Conservation (phyloP, 2,113 vertebrate genomes). For the Tenrec ecaudatus region DNA sequence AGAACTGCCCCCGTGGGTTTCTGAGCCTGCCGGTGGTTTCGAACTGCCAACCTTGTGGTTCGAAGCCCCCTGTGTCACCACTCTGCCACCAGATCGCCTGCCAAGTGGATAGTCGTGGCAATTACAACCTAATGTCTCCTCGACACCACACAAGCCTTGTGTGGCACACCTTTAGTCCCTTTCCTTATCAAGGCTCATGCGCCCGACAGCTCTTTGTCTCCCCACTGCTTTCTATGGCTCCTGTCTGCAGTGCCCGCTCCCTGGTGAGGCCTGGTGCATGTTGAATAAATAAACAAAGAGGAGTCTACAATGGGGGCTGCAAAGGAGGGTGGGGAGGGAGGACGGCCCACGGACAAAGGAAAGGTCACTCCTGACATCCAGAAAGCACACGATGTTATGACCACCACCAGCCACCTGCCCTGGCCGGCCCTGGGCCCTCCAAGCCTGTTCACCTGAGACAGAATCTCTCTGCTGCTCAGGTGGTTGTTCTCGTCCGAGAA, state of each 20-base stretch:
- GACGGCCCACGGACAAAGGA: not conserved
- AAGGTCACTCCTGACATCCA: not conserved
- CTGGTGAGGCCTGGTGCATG: constrained; percentile 37
- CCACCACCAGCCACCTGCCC: not conserved
- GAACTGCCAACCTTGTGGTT: too few species aligned
- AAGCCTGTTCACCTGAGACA: constrained; percentile 86
- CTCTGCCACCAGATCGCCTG: too few species aligned
- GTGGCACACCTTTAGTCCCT: not conserved
- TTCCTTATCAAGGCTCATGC: constrained; percentile 23
- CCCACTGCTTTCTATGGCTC: not conserved
- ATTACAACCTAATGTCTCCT: not conserved
- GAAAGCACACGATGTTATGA: not conserved
- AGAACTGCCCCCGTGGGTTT: too few species aligned
- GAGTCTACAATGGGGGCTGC: not conserved
- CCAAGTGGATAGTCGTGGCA: not conserved
- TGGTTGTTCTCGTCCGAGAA: constrained; percentile 94
- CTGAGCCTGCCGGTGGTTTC: too few species aligned
- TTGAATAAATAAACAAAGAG: constrained; percentile 48
- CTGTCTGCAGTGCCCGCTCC: constrained; percentile 16
- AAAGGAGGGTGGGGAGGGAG: too few species aligned
- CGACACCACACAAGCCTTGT: not conserved
- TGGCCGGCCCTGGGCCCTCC: not conserved
- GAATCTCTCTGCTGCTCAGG: constrained; percentile 89
- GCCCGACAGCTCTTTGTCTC: not conserved
- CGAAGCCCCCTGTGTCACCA: too few species aligned